These are phyloP conservation scores for Pterocles orientalis DNA, from an alignment of 2,113 vertebrate species.

Conservation along the genomic window DNA sequence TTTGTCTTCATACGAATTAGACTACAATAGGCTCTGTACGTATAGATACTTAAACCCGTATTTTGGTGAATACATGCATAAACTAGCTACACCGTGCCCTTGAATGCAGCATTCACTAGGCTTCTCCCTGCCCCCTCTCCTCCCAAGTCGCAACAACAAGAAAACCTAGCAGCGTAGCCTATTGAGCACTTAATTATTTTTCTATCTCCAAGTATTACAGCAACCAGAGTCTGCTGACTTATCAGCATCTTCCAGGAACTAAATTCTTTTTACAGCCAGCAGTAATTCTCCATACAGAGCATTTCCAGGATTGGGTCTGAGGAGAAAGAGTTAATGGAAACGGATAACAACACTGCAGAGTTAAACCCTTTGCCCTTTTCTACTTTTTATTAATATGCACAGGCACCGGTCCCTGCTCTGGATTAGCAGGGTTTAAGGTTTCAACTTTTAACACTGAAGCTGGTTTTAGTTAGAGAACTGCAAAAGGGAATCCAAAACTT, in stretches of 20 bases:
- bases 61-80: neutral
- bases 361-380: constrained; percentile 37
- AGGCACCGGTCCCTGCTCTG: neutral
- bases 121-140: neutral
- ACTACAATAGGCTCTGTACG: neutral
- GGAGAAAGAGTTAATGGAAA: constrained; percentile 57
- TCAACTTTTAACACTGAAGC: constrained; percentile 33
- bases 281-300: neutral
- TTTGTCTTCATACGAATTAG: neutral
- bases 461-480: constrained; percentile 30
- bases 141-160: neutral
- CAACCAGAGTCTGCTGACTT: neutral
- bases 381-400: constrained; percentile 54
- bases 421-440: constrained; percentile 50
- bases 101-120: neutral
- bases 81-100: neutral
- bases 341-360: neutral
- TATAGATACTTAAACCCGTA: neutral
- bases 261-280: neutral
- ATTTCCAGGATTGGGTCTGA: neutral
- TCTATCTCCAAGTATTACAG: neutral
- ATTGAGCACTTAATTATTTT: constrained; percentile 33
- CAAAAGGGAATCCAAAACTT: constrained; percentile 29
- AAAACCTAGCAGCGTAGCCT: neutral
- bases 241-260: constrained; percentile 19